Base-by-base conservation (phyloP, 2,797 vertebrate genomes). In the Melanotaenia nigrans region DNA sequence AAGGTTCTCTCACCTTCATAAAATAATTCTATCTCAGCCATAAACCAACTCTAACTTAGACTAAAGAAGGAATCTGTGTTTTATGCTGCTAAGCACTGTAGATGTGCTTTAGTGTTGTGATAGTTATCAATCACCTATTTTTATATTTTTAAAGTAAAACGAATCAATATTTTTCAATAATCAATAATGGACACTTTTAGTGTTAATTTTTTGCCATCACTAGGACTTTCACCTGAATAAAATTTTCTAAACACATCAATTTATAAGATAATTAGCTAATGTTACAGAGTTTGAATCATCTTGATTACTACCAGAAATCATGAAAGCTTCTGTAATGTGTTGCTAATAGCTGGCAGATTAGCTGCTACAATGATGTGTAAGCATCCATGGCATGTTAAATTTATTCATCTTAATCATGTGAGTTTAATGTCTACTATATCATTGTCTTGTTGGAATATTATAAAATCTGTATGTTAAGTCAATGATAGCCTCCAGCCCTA, bases 401-500 rank as follows among this genome's bases (percentile, higher is more conserved):
- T 10, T 25, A 53, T 25, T 24, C 24, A 1, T 13, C 51, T 13
- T 12, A 24, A 25, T 53, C 51, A 53, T 53, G 13, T 32, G 54
- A 18, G 13, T 32, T 30, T 32, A 18, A 7, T 13, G 2, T 47
- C 24, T 28, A 28, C 12, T 56, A 30, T 16, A 56, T 55, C 54
- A 56, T 20, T 60, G 25, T 76, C 12, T 11, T 40, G 4, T 16
- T 2, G 0, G 38, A n/a, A 53, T 32, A 66, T 22, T 13, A 54
- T 54, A 12, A 42, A 36, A 57, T 55, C 32, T 51, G 40, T 5
- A 47, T 63, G 32, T 61, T 64, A 67, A 56, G 45, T 56, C 25
- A 33, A 55, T 10, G 3, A 64, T 54, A 45, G 57, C 49, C 20
- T 57, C 1, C 20, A 42, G 51, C 55, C 49, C 13, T 24, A 20